A percentile compares a stretch with the other conserved stretches of the same genome.
phyloP scores from a whole-genome alignment of 1,140 invertebrate species.

The Frieseomelitta varia region DNA sequence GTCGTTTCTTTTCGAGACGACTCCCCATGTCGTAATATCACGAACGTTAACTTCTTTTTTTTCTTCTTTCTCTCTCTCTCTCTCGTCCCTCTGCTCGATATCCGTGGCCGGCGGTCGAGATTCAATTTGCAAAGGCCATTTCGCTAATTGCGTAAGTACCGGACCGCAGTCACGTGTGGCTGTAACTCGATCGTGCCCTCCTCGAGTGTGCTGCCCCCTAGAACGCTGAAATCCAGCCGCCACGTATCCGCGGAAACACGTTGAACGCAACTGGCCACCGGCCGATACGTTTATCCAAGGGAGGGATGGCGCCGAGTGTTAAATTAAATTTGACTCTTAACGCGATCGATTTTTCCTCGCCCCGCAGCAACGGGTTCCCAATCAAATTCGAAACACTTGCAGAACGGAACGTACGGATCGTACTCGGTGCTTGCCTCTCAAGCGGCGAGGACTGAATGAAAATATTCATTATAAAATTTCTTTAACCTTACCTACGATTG shows the following conservation, averaged over 20 bases:
- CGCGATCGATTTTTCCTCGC: too few species aligned
- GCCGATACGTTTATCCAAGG: too few species aligned
- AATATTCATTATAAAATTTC: too few species aligned
- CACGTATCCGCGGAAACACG: constrained; percentile 6
- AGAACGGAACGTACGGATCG: too few species aligned
- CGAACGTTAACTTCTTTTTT: constrained; percentile 51
- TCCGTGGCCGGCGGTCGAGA: constrained; percentile 55
- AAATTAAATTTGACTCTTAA: too few species aligned
- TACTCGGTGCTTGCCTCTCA: too few species aligned
- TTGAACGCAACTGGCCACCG: constrained; percentile 13
- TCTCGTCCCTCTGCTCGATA: constrained; percentile 10
- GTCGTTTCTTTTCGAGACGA: constrained; percentile 13
- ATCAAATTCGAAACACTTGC: too few species aligned
- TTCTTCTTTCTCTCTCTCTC: background rate
- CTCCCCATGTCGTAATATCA: constrained; percentile 29
- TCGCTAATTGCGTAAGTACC: constrained; percentile 67
- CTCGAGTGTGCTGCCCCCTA: constrained; percentile 40
- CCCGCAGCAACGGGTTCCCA: too few species aligned
- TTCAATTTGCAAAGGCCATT: constrained; percentile 70
- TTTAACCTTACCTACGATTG: too few species aligned
- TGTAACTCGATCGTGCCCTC: constrained; percentile 47
- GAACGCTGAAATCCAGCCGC: constrained; percentile 10
- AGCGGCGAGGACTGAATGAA: too few species aligned
- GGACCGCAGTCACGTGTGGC: constrained; percentile 65
- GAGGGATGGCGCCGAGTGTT: too few species aligned